phyloP scores from a whole-genome alignment of 92 coral and sea anemone species.

The Plumapathes pennacea region DNA sequence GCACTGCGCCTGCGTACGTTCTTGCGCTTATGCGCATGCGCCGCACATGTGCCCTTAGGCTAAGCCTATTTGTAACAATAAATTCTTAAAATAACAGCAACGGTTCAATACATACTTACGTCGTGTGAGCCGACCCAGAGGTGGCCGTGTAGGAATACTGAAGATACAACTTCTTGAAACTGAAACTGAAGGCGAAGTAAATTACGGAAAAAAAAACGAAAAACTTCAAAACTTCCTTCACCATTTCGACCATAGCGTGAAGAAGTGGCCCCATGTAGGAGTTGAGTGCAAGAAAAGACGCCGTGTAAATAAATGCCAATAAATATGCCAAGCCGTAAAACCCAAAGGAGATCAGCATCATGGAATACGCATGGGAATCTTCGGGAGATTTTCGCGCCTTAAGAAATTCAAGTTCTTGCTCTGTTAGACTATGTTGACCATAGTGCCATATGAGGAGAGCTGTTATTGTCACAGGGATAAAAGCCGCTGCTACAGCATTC shows the following conservation, averaged over 20 bases:
- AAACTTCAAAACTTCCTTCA: conserved; percentile 66
- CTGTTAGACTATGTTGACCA: no score
- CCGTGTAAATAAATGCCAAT: conserved; percentile 63
- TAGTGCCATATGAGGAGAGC: no score
- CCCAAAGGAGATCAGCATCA: conserved; percentile 51
- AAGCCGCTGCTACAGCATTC: no score
- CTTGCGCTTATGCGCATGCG: not conserved
- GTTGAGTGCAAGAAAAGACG: conserved; percentile 41
- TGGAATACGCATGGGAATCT: no score
- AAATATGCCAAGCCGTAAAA: conserved; percentile 64
- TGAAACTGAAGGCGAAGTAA: conserved; percentile 65
- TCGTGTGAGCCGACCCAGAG: no score
- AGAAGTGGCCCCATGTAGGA: conserved; percentile 78
- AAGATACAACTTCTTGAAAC: conserved; percentile 68
- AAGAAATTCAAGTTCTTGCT: no score
- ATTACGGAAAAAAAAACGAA: conserved; percentile 62
- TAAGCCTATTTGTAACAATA: conserved; percentile 25
- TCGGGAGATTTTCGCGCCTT: no score
- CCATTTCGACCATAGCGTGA: conserved; percentile 65
- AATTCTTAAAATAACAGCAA: no score
- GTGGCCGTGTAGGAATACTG: conserved; percentile 51
- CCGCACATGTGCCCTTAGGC: conserved; percentile 12
- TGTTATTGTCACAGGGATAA: no score
- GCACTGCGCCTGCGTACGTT: no score
- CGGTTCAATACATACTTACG: no score